Evolutionary conservation across 2,113 vertebrate species (phyloP).

Genomic region (Prionailurus viverrinus): DNA sequence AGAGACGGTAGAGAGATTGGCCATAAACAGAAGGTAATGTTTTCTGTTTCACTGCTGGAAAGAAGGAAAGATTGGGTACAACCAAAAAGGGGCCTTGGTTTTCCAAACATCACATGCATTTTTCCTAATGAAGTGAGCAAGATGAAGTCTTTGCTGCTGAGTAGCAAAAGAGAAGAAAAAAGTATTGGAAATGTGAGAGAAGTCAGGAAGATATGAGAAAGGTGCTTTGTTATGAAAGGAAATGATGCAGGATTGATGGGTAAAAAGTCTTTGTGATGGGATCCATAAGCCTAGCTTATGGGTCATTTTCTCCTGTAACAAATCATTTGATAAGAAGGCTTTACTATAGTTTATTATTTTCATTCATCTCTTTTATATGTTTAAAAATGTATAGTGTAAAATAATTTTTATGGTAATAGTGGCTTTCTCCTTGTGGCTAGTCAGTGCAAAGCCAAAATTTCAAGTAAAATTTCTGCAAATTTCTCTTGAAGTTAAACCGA

Average conservation of each 20-base stretch:
- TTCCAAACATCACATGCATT: not conserved
- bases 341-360: conserved; percentile 42
- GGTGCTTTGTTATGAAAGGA: conserved; percentile 26
- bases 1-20: not conserved
- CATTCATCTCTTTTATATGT: not conserved
- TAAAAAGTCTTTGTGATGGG: conserved; percentile 6
- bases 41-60: not conserved
- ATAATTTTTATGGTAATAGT: not conserved
- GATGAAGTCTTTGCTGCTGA: not conserved
- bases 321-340: not conserved
- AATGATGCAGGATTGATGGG: not conserved
- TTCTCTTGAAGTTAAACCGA: conserved; percentile 40
- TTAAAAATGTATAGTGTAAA: not conserved
- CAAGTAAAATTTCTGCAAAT: not conserved
- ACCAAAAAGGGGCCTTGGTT: not conserved
- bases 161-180: not conserved
- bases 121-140: not conserved
- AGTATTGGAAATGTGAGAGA: not conserved
- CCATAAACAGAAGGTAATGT: not conserved
- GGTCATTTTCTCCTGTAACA: conserved; percentile 25
- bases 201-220: not conserved
- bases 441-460: conserved; percentile 37
- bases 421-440: conserved; percentile 35
- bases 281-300: not conserved
- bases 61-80: not conserved